Percentiles rank a stretch among this genome's conserved stretches.
Conservation (phyloP, 2,797 vertebrate species). For the Siniperca obscura region DNA sequence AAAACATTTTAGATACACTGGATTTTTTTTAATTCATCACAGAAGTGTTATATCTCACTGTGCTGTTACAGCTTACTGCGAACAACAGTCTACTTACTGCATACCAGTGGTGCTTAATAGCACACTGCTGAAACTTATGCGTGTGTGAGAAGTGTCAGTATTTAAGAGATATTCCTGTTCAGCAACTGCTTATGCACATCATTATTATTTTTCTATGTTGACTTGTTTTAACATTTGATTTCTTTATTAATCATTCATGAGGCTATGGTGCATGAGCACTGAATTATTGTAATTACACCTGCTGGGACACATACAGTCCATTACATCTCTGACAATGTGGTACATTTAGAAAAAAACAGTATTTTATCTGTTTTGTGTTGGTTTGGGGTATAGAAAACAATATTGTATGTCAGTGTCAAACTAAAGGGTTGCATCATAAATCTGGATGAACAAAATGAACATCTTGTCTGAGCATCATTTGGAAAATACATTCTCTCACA, state of each 20-base stretch:
- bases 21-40: conserved; percentile 43
- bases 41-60: conserved; percentile 66
- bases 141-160: conserved; percentile 65
- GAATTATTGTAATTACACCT: conserved; percentile 77
- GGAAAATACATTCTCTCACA: conserved; percentile 40
- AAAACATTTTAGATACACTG: conserved; percentile 43
- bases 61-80: conserved; percentile 62
- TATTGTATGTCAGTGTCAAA: neutral
- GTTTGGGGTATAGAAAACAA: neutral
- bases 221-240: conserved; percentile 82
- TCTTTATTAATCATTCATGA: conserved; percentile 81
- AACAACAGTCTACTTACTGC: conserved; percentile 56
- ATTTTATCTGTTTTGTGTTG: conserved; percentile 16
- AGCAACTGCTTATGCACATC: conserved; percentile 63
- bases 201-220: conserved; percentile 72
- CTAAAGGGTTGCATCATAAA: conserved; percentile 30
- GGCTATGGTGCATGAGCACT: conserved; percentile 53
- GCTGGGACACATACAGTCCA: conserved; percentile 62
- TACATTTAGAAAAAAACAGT: conserved; percentile 7
- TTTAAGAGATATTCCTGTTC: conserved; percentile 59
- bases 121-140: conserved; percentile 62
- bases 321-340: conserved; percentile 47
- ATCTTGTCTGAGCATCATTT: conserved; percentile 49
- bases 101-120: conserved; percentile 61
- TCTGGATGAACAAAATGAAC: conserved; percentile 36